Base-by-base conservation (phyloP, 2,113 vertebrate genomes). In the Tetrax tetrax region DNA sequence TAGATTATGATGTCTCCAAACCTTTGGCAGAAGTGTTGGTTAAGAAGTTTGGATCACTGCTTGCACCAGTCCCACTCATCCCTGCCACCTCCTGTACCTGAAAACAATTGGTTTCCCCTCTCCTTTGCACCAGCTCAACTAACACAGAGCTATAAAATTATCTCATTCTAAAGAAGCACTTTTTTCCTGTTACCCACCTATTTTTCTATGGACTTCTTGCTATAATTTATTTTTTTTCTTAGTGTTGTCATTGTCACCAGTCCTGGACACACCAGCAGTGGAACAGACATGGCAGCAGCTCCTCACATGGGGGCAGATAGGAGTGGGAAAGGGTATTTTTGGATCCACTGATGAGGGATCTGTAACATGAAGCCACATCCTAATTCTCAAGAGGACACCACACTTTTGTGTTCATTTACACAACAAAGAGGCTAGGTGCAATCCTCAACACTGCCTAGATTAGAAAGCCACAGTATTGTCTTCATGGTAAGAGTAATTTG, bases 391-490 rank as follows among this genome's bases (percentile, higher is more conserved):
- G 53, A 76, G 57, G 12, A 80, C 14, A 2, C 10, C 1, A 3
- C 7, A 64, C 23, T 87, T 38, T 11, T 29, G 14, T 56, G 35
- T 64, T 78, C 65, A 28, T 72, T 90, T 75, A 28, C 41, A 80
- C n/a, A 81, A 37, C 47, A 83, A 56, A 76, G 22, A 83, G 31
- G 24, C 28, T 76, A 21, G 1, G 0, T 48, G 45, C 29, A 43
- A 65, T 23, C 65, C 54, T 37, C 47, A 47, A 12, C 31, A n/a
- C 50, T 7, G 7, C n/a, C 71, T 41, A 31, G n/a, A 35, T 75
- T 51, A 59, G 22, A 88, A 14, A 92, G 12, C 3, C 24, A 88
- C 17, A 47, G 23, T 0, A 0, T 38, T 13, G 1, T 48, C n/a
- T 87, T 82, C 81, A 70, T 4, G 12, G 56, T 9, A 7, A 70